Evolutionary conservation across 2,888 invertebrate genomes (phyloP).

Genomic region (Archaeoteleia sp.): DNA sequence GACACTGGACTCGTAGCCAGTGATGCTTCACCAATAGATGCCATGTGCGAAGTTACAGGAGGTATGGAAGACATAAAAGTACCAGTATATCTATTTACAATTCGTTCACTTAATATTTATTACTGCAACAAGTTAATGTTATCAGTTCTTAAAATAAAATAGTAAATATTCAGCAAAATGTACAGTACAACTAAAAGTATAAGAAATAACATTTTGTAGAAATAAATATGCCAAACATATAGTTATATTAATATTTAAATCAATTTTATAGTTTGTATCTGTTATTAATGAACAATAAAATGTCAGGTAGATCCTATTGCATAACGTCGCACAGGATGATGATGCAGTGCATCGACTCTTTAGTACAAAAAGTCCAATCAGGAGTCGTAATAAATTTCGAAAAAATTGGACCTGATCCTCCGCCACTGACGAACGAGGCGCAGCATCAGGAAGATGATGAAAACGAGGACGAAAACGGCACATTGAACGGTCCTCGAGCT

Average conservation of each 20-base stretch:
- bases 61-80: slow-evolving; percentile 76
- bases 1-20: slow-evolving; percentile 93
- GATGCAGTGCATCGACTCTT: slow-evolving; percentile 96
- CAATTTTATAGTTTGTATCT: too few relatives aligned
- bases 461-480: slow-evolving; percentile 72
- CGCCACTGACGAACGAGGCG: slow-evolving; percentile 78
- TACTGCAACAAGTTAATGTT: too few relatives aligned
- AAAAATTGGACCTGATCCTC: slow-evolving; percentile 93
- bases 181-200: too few relatives aligned
- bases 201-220: too few relatives aligned
- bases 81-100: background rate
- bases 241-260: slow-evolving; percentile 2
- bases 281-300: too few relatives aligned
- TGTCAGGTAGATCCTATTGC: slow-evolving; percentile 93
- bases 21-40: slow-evolving; percentile 95
- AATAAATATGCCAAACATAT: too few relatives aligned
- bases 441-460: slow-evolving; percentile 76
- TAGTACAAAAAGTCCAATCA: slow-evolving; percentile 97
- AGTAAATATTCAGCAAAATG: too few relatives aligned
- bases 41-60: slow-evolving; percentile 99
- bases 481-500: slow-evolving; percentile 61
- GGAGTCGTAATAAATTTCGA: slow-evolving; percentile 99
- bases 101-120: background rate
- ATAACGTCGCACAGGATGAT: slow-evolving; percentile 96
- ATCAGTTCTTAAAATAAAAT: too few relatives aligned